phyloP scores from a whole-genome alignment of 1,140 invertebrate genomes.

The Drosophila bocqueti region DNA sequence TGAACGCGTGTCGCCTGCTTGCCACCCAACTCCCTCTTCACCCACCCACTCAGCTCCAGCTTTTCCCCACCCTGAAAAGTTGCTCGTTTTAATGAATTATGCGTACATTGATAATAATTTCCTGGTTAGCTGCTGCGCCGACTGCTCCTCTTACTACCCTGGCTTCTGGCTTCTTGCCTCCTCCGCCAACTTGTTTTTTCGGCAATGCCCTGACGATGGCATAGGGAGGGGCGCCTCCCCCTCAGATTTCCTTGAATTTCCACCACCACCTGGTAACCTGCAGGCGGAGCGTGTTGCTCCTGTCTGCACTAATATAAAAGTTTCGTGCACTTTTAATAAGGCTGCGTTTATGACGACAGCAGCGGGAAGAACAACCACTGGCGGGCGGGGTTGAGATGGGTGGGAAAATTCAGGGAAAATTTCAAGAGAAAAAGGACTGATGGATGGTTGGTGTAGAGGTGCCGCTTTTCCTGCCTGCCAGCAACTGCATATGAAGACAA shows the following conservation, averaged over 20 bases:
- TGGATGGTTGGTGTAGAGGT: not conserved
- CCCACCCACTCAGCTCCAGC: not conserved
- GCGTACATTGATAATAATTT: conserved; percentile 83
- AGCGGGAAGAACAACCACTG: conserved; percentile 1
- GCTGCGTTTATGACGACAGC: conserved; percentile 67
- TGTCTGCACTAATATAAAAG: conserved; percentile 71
- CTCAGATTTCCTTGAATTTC: no score
- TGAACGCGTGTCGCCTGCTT: conserved; percentile 48
- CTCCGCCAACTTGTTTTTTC: conserved; percentile 32
- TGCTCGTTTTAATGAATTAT: conserved; percentile 81
- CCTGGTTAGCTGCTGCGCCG: conserved; percentile 63
- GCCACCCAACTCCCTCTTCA: not conserved
- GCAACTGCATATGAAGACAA: conserved; percentile 55
- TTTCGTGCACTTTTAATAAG: conserved; percentile 76
- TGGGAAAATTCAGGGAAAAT: not conserved
- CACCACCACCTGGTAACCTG: conserved; percentile 5
- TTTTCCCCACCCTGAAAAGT: conserved; percentile 43
- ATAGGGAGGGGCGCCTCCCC: not conserved
- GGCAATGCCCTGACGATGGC: conserved; percentile 7
- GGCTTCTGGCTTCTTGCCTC: conserved; percentile 4
- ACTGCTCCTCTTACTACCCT: not conserved
- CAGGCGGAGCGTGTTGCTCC: conserved; percentile 47
- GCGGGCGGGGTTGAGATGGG: not conserved
- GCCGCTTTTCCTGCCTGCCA: conserved; percentile 13
- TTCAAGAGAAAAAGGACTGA: not conserved